Evolutionary conservation across 1,140 invertebrate genomes (phyloP), one percentile per base, ranked within the genome.

Genomic region (Drosophila paulistorum): DNA sequence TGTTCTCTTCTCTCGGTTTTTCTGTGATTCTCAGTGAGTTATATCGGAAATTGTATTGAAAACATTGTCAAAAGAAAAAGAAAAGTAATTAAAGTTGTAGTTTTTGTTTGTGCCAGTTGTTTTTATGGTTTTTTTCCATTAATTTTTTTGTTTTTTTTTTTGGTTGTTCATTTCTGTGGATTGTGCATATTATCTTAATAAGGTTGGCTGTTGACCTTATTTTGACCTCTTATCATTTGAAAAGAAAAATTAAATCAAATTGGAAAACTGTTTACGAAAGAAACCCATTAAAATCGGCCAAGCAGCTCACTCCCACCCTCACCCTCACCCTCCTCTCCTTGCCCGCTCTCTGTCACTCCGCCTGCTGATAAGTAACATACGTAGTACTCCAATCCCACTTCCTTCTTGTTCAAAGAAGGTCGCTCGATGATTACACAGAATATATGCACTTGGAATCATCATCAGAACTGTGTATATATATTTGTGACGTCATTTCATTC

Each of bases 221-320:
- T 54, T 63, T 42, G 54, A 65, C 58, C 39, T 55, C 74, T 77
- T 77, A 77, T 76, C 73, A 63, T 55, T 23, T 59, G 3, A 35
- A 64, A 70, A 76, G 30, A 60, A 76, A 77, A 69, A 67, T 65
- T 71, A 41, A 78, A 82, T 82, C 74, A 70, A 75, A 82, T 82
- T 77, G 74, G 58, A 54, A 63, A 62, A 58, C 30, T 37, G 39
- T 62, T 37, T 63, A 68, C 59, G 30, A 68, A 58, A n/a, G 59
- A 63, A 68, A 45, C 39, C 9, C 41, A 75, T 72, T 76, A 41
- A 78, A 74, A 62, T 41, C 60, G 69, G 68, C 82, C 75, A 82
- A 82, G 67, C 70, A 11, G 37, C 11, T 13, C 37, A 4, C 10
- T 11, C 37, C 13, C 0, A 30, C 30, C 3, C 30, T 7, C 30